Conservation (phyloP, 2,888 invertebrate genomes). For the Diplolepis rosae region DNA sequence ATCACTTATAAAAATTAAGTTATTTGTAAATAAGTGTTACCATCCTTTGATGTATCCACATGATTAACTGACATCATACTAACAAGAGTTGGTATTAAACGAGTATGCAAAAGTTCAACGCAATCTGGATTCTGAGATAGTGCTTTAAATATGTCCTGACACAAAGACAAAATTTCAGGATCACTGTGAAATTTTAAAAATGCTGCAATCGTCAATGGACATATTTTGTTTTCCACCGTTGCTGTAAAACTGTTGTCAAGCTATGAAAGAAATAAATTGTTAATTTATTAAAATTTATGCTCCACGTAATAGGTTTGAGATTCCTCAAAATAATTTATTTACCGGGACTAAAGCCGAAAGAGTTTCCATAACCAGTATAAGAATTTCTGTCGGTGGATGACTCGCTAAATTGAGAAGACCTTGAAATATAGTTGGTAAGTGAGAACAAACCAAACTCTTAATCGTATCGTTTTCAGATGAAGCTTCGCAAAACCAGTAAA, state of each 20-base stretch:
- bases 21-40: slow-evolving; percentile 47
- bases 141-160: slow-evolving; percentile 80
- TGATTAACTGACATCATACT: slow-evolving; percentile 74
- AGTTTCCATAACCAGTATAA: slow-evolving; percentile 67
- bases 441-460: slow-evolving; percentile 60
- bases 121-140: slow-evolving; percentile 79
- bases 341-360: slow-evolving; percentile 65
- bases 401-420: slow-evolving; percentile 64
- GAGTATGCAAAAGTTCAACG: slow-evolving; percentile 77
- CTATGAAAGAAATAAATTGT: slow-evolving; percentile 65
- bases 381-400: slow-evolving; percentile 64
- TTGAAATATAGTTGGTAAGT: slow-evolving; percentile 67
- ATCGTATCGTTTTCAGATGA: slow-evolving; percentile 54
- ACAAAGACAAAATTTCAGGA: slow-evolving; percentile 78
- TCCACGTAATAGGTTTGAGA: too few relatives aligned
- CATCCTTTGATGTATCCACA: slow-evolving; percentile 63
- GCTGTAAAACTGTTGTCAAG: slow-evolving; percentile 80
- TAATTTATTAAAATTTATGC: not conserved
- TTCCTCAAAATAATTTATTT: slow-evolving; percentile 34
- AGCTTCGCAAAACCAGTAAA: slow-evolving; percentile 74
- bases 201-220: slow-evolving; percentile 80
- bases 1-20: not conserved
- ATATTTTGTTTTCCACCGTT: slow-evolving; percentile 78
- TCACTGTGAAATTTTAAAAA: slow-evolving; percentile 81
- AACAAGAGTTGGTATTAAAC: slow-evolving; percentile 80